phyloP scores from a whole-genome alignment of 1,140 invertebrate species.

The Ganaspis sp. region DNA sequence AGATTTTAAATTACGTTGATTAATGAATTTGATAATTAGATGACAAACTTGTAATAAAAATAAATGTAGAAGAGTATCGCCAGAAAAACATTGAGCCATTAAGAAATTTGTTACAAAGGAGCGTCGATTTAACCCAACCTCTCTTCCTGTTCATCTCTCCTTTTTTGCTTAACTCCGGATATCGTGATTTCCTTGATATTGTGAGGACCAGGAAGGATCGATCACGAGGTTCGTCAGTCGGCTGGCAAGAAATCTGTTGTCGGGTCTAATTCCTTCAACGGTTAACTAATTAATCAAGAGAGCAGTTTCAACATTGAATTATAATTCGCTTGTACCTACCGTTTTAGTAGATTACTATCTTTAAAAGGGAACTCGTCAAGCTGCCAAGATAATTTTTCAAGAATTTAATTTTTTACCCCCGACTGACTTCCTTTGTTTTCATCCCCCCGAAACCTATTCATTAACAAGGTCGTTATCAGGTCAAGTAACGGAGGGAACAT shows the following conservation, averaged over 20 bases:
- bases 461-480: not conserved
- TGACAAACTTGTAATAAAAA: too few species aligned
- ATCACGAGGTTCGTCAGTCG: not conserved
- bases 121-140: not conserved
- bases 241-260: conserved; percentile 14
- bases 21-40: too few species aligned
- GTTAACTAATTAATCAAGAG: conserved; percentile 9
- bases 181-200: conserved; percentile 14
- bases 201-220: not conserved
- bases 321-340: conserved; percentile 1
- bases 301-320: conserved; percentile 3
- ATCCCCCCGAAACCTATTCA: not conserved
- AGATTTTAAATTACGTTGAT: too few species aligned
- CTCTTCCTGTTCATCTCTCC: not conserved
- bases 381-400: conserved; percentile 21
- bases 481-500: not conserved
- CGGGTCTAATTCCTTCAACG: not conserved
- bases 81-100: not conserved
- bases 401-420: conserved; percentile 11
- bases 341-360: not conserved
- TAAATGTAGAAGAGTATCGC: not conserved
- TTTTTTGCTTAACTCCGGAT: not conserved
- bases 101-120: not conserved
- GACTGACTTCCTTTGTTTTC: conserved; percentile 5
- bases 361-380: conserved; percentile 15